These are phyloP conservation scores for Xylophagus ater DNA, from an alignment of 2,888 invertebrate genomes.

Conservation along the genomic window DNA sequence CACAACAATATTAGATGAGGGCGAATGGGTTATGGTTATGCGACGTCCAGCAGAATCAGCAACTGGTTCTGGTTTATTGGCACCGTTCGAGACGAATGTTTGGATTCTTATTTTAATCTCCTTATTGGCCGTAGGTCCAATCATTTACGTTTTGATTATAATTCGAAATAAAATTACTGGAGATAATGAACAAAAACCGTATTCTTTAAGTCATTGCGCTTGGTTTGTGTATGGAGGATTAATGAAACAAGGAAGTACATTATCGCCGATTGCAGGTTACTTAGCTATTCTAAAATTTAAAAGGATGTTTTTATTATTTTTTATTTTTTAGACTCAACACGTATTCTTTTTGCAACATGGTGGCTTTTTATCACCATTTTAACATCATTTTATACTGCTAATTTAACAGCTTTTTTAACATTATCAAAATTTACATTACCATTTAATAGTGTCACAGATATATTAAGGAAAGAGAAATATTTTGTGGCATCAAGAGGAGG, in stretches of 20 bases:
- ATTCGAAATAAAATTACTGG: conserved; percentile 51
- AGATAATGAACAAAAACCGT: conserved; percentile 45
- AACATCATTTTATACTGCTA: conserved; percentile 84
- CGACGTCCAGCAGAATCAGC: conserved; percentile 71
- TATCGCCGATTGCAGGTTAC: conserved; percentile 70
- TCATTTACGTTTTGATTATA: conserved; percentile 59
- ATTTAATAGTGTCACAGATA: conserved; percentile 56
- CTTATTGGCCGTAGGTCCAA: conserved; percentile 62
- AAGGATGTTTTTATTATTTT: conserved; percentile 9
- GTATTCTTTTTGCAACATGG: conserved; percentile 80
- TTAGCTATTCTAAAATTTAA: conserved; percentile 1
- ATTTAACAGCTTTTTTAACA: conserved; percentile 79
- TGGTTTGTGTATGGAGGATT: conserved; percentile 85
- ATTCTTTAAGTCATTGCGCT: conserved; percentile 57
- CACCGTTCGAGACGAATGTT: conserved; percentile 62
- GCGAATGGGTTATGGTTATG: conserved; percentile 69
- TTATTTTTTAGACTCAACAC: conserved; percentile 58
- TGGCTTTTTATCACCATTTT: conserved; percentile 82
- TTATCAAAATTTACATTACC: conserved; percentile 74
- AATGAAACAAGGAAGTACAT: conserved; percentile 74
- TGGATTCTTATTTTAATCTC: conserved; percentile 67
- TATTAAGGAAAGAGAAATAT: conserved; percentile 50
- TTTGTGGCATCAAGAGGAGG: conserved; percentile 63
- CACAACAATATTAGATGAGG: conserved; percentile 55
- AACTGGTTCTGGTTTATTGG: conserved; percentile 68